Base-by-base conservation (phyloP, 2,113 vertebrate species). In the Phasianus colchicus region DNA sequence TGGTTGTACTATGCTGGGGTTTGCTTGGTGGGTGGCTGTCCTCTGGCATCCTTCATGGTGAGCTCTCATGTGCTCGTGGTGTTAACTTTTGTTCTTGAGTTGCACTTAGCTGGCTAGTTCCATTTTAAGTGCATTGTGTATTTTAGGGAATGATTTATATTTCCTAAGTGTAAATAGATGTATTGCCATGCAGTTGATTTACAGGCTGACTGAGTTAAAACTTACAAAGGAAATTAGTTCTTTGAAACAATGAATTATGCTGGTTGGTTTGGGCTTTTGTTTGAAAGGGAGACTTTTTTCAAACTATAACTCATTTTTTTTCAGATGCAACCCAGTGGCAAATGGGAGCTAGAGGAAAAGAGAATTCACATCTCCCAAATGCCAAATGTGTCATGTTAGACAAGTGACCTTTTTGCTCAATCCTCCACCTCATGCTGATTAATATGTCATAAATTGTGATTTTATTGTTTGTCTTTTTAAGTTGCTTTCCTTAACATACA, bases 401-500 rank as follows among this genome's bases (percentile, higher is more conserved):
- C 52, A 22, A 85, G 9, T 19, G 66, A 1, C 18, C 16, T 73
- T 82, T 71, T 58, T 64, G 47, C 30, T 20, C 72, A 13, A 34
- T 8, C n/a, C 20, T 88, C 18, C 6, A 50, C 12, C 9, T 61
- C 72, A 42, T 66, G 43, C 40, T 10, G 2, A 22, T 69, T 91
- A 66, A 78, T 43, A 72, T 5, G n/a, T 67, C 2, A 11, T 61
- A 47, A 73, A 29, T 15, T 70, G 73, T 76, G 80, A 9, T 32
- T 86, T 73, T 65, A 16, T 75, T 86, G 29, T 72, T 70, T 78
- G 27, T 24, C 50, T 52, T 24, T 86, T 90, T 43, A n/a, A 45
- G 30, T 96, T 55, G 19, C 64, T 96, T 96, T 97, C 93, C 96
- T 97, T 98, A 97, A 98, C 97, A 69, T 75, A 36, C 29, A 52